phyloP scores from a whole-genome alignment of 2,888 invertebrate genomes.

The Lordiphosa andalusiaca region DNA sequence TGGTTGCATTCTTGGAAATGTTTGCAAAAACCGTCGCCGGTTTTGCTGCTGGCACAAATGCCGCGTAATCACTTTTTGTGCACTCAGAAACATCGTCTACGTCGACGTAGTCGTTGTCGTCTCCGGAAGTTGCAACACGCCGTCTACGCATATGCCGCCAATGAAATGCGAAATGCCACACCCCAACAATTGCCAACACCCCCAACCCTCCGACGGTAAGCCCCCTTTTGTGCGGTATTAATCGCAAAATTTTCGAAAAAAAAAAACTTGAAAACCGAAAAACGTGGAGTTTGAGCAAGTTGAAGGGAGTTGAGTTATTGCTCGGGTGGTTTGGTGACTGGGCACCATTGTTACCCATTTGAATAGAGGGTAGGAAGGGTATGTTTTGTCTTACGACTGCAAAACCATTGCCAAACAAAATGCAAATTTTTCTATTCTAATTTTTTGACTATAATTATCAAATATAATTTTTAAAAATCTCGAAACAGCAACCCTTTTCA shows the following conservation, averaged over 20 bases:
- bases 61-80: conserved; percentile 67
- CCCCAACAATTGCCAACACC: conserved; percentile 50
- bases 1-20: conserved; percentile 54
- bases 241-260: conserved; percentile 51
- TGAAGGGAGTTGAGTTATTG: conserved; percentile 45
- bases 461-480: no score
- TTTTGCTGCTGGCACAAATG: conserved; percentile 55
- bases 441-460: no score
- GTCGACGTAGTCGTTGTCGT: conserved; percentile 17
- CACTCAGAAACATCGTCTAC: conserved; percentile 10
- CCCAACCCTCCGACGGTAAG: conserved; percentile 3
- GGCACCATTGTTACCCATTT: neutral
- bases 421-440: no score
- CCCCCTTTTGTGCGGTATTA: conserved; percentile 37
- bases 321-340: conserved; percentile 24
- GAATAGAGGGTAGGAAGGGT: neutral
- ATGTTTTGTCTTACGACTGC: neutral
- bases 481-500: no score
- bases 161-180: conserved; percentile 45
- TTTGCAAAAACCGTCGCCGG: conserved; percentile 57
- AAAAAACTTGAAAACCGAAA: conserved; percentile 34
- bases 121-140: conserved; percentile 72
- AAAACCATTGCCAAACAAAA: no score
- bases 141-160: conserved; percentile 61
- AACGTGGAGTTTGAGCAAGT: conserved; percentile 21